Conservation (phyloP, 2,888 invertebrate species). For the Camponotus fellah region DNA sequence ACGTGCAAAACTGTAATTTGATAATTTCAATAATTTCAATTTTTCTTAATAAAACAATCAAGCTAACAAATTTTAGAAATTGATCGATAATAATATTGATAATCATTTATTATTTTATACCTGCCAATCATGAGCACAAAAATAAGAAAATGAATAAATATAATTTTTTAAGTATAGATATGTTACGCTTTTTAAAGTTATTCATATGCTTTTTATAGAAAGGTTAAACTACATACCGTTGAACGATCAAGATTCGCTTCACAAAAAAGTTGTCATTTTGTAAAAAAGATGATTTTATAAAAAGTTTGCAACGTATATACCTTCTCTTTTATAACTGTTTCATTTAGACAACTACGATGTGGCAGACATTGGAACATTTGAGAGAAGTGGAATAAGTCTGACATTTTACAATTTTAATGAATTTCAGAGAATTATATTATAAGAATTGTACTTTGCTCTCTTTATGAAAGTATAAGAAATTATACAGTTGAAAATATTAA, state of each 20-base stretch:
- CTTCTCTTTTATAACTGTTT: not conserved
- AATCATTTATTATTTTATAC: not conserved
- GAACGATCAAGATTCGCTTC: not conserved
- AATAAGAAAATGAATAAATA: not conserved
- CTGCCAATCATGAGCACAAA: not conserved
- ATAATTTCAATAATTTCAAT: not conserved
- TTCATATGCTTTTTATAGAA: not conserved
- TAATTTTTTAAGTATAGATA: not conserved
- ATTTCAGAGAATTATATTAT: not conserved
- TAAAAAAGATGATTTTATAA: not conserved
- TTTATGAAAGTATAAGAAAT: constrained; percentile 8
- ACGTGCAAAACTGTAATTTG: not conserved
- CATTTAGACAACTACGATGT: not conserved
- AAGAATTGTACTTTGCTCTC: not conserved
- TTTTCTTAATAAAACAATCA: not conserved
- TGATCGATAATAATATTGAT: not conserved
- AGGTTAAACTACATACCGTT: not conserved
- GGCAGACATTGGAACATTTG: not conserved
- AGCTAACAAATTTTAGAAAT: not conserved
- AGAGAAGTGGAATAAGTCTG: not conserved
- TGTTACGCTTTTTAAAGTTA: not conserved
- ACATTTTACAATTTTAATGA: constrained; percentile 17
- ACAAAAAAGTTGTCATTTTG: not conserved
- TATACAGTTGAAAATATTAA: constrained; percentile 29
- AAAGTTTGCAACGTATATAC: not conserved